These are phyloP conservation scores for Lipotes vexillifer DNA, from an alignment of 2,113 vertebrate genomes.

Conservation along the genomic window DNA sequence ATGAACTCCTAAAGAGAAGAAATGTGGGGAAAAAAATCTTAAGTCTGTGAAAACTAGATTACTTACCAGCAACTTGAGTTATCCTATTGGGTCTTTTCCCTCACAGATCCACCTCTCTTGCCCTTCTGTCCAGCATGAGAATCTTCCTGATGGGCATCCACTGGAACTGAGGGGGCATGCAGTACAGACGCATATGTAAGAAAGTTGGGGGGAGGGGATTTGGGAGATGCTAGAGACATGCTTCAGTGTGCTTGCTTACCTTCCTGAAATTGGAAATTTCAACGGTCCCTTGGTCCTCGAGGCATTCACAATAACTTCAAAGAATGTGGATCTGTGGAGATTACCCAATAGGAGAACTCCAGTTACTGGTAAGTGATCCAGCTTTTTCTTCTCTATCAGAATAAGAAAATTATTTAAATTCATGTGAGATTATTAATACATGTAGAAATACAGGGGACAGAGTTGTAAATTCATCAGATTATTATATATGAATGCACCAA, in stretches of 20 bases:
- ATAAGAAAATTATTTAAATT: conserved; percentile 69
- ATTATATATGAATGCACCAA: neutral
- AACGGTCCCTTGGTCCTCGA: conserved; percentile 72
- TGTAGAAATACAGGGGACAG: conserved; percentile 34
- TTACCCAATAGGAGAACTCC: conserved; percentile 79
- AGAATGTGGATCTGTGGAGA: conserved; percentile 77
- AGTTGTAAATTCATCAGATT: neutral
- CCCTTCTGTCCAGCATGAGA: conserved; percentile 67
- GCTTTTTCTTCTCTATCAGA: conserved; percentile 77
- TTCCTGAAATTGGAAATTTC: conserved; percentile 72
- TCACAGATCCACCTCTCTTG: conserved; percentile 76
- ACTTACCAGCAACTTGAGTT: conserved; percentile 76
- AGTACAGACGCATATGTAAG: conserved; percentile 68
- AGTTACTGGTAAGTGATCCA: conserved; percentile 79
- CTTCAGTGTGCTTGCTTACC: conserved; percentile 74
- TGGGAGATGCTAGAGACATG: conserved; percentile 72
- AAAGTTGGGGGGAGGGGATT: conserved; percentile 44
- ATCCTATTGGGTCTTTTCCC: conserved; percentile 77
- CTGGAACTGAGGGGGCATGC: conserved; percentile 74
- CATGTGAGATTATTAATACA: conserved; percentile 60
- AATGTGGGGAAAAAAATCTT: conserved; percentile 43
- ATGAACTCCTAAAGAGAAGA: conserved; percentile 37
- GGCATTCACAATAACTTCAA: conserved; percentile 73
- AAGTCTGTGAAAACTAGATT: conserved; percentile 51
- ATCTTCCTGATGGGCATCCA: conserved; percentile 62